phyloP scores from a whole-genome alignment of 2,888 invertebrate genomes.

The Molanna angustata region DNA sequence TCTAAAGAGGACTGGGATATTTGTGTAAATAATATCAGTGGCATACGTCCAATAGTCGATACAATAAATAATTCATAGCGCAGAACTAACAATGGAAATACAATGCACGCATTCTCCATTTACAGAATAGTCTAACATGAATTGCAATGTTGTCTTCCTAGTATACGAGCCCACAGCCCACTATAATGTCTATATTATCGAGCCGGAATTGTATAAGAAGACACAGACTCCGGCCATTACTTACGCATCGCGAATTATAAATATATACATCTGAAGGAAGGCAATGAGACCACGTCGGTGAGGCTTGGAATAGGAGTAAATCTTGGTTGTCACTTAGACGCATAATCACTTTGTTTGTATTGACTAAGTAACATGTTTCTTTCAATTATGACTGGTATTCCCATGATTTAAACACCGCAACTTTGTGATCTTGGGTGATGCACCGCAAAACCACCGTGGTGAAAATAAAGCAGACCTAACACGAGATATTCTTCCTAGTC shows the following conservation, averaged over 20 bases:
- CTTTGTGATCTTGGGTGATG: too few relatives aligned
- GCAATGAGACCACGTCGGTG: neutral
- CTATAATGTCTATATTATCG: slow-evolving; percentile 27
- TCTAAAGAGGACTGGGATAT: too few relatives aligned
- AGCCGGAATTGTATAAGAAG: slow-evolving; percentile 1
- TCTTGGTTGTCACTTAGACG: neutral
- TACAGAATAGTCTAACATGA: slow-evolving; percentile 9
- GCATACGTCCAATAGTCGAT: too few relatives aligned
- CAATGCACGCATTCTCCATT: neutral
- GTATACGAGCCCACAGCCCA: slow-evolving; percentile 7
- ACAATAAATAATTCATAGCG: slow-evolving; percentile 27
- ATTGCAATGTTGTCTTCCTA: slow-evolving; percentile 15
- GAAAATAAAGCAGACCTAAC: too few relatives aligned
- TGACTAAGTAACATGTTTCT: too few relatives aligned
- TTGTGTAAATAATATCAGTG: too few relatives aligned
- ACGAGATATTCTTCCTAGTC: too few relatives aligned
- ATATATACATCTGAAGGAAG: slow-evolving; percentile 4
- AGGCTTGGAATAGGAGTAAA: neutral
- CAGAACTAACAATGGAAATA: slow-evolving; percentile 19
- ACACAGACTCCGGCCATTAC: slow-evolving; percentile 9
- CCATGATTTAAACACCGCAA: too few relatives aligned
- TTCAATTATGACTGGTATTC: too few relatives aligned
- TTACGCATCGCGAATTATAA: slow-evolving; percentile 24
- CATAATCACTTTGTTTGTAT: too few relatives aligned
- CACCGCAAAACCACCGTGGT: too few relatives aligned